phyloP scores from a whole-genome alignment of 2,113 vertebrate species.

The Geococcyx californianus region DNA sequence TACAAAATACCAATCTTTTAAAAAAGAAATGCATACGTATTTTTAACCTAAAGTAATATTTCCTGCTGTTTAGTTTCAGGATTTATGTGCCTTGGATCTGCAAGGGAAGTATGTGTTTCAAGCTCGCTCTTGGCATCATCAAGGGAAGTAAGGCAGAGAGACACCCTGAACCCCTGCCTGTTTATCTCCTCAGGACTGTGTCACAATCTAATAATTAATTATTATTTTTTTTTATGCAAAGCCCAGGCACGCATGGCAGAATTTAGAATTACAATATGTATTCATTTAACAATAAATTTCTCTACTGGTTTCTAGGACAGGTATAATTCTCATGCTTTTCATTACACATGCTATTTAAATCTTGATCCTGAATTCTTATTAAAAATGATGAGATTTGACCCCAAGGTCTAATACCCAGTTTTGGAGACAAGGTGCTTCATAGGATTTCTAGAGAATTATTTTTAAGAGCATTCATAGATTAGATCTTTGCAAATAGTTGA shows the following conservation, averaged over 20 bases:
- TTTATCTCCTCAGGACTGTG: not conserved
- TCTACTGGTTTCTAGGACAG: constrained; percentile 28
- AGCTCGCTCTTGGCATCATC: not conserved
- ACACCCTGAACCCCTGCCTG: not conserved
- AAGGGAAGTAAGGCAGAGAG: not conserved
- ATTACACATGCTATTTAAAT: constrained; percentile 33
- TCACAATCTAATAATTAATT: constrained; percentile 31
- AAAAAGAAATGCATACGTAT: not conserved
- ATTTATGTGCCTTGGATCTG: not conserved
- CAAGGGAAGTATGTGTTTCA: not conserved
- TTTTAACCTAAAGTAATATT: not conserved
- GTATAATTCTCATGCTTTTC: constrained; percentile 48
- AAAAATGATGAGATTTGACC: constrained; percentile 63
- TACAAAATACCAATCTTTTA: not conserved
- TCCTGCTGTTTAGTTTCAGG: not conserved
- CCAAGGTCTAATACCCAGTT: constrained; percentile 49
- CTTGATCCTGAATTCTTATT: constrained; percentile 58
- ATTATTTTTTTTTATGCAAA: constrained; percentile 34
- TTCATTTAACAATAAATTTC: constrained; percentile 38
- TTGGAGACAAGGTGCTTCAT: constrained; percentile 55
- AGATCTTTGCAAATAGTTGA: constrained; percentile 13
- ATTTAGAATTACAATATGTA: constrained; percentile 26
- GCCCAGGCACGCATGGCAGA: constrained; percentile 18
- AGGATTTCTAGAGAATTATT: constrained; percentile 63
- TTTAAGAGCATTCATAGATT: constrained; percentile 40